Base-by-base conservation (phyloP, 2,888 invertebrate species). In the Drosophila formosana region DNA sequence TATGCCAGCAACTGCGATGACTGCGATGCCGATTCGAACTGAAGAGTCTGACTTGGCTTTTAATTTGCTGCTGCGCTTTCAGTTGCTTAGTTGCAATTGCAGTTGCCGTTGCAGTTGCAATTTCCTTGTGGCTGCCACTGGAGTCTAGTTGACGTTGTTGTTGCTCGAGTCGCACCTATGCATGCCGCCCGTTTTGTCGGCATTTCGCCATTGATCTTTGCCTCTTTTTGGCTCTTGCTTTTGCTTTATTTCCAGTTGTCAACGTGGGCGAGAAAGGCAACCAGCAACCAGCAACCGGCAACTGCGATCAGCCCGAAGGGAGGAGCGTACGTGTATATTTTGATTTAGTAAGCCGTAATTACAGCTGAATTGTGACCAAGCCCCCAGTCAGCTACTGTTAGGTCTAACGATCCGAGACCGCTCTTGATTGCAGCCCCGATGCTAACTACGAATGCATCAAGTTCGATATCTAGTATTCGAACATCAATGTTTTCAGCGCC, bases 331-430 rank as follows among this genome's bases (percentile, higher is more conserved):
- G 9, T 11, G 11, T 11, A 4, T 6, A 6, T 76, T 76, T 81
- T 81, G 86, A 81, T 81, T 86, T 82, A 82, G 83, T 82, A 83
- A 76, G 80, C 65, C 77, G 74, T 81, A 81, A 81, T 81, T 83
- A 81, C 74, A 82, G 55, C 64, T 66, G 80, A 81, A 52, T 66
- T 75, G 69, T 56, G 63, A 41, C 60, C 63, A 49, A 55, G 46
- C 39, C 43, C 28, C 53, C 41, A 34, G 46, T 64, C 50, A 53
- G 68, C 78, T 77, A 76, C 77, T 43, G 72, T 49, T 2, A 23
- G n/a, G 23, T 26, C 28, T 43, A 23, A 43, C 53, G n/a, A 25
- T 45, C 32, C 8, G 9, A n/a, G 30, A 6, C 30, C 3, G 11
- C 7, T 13, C 13, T 32, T 28, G 28, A 49, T 58, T 57, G 3